Percentiles rank a stretch among this genome's conserved stretches.
These are phyloP conservation scores for Zaprionus ghesquierei DNA, from an alignment of 1,140 invertebrate species.

Conservation along the genomic window DNA sequence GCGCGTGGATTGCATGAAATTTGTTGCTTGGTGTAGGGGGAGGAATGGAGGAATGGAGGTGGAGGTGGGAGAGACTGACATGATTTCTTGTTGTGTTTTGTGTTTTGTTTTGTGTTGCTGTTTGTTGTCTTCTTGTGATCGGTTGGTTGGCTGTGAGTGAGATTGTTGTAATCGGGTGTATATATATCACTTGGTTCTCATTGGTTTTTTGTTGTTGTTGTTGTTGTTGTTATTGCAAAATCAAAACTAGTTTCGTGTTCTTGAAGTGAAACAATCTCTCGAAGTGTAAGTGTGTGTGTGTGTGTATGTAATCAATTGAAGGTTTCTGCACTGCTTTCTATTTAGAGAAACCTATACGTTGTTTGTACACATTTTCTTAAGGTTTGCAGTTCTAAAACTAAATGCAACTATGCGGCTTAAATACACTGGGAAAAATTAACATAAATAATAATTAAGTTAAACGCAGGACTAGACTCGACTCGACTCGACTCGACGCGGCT, in stretches of 20 bases:
- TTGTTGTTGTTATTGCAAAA: slow-evolving; percentile 18
- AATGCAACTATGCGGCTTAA: background rate
- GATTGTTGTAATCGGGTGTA: slow-evolving; percentile 38
- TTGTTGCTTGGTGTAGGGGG: background rate
- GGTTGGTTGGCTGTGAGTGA: slow-evolving; percentile 18
- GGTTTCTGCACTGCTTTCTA: slow-evolving; percentile 9
- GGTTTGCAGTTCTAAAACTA: slow-evolving; percentile 34
- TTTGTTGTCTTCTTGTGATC: slow-evolving; percentile 47
- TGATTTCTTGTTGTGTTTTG: slow-evolving; percentile 27
- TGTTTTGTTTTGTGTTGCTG: slow-evolving; percentile 20
- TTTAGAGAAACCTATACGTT: background rate
- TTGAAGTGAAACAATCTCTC: background rate
- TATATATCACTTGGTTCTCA: slow-evolving; percentile 15
- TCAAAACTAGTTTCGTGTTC: slow-evolving; percentile 23
- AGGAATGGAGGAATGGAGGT: too few species aligned
- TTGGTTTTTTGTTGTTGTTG: slow-evolving; percentile 2
- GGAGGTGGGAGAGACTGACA: background rate
- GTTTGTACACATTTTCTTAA: background rate
- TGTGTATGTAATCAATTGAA: slow-evolving; percentile 4
- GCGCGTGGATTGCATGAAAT: slow-evolving; percentile 66
- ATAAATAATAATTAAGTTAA: background rate
- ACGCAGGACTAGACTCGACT: background rate
- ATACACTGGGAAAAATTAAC: background rate
- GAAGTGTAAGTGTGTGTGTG: background rate
- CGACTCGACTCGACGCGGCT: background rate